Base-by-base conservation (phyloP, 2,113 vertebrate species). In the Nymphicus hollandicus region DNA sequence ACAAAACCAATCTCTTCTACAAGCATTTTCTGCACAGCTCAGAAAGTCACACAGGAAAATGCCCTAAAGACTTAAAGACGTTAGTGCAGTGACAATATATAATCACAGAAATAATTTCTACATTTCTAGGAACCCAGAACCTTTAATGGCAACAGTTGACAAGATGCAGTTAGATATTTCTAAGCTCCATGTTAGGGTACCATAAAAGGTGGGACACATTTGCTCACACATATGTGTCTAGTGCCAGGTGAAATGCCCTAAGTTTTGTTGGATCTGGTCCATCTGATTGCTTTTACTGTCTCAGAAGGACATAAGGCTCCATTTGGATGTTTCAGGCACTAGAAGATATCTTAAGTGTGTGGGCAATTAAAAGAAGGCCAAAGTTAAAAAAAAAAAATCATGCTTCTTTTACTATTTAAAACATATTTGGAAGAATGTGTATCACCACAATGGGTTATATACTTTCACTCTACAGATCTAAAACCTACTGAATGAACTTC, bases 1-100 rank as follows among this genome's bases (percentile, higher is more conserved):
- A 77, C 50, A 92, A 81, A 96, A 58, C 41, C 14, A 4, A 86
- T 92, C 61, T 87, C 41, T 91, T 88, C 47, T 69, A 71, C 35
- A 91, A 72, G 44, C 13, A 86, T 80, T 91, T 91, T 93, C 64
- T 83, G 47, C 31, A 37, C 31, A 88, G 72, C 43, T 71, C 86
- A 82, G 53, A 68, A 84, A 84, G 83, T 72, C 72, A 86, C 80
- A 47, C 69, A 90, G 71, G 61, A 89, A 90, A 92, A 93, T 11
- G 89, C 50, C 52, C 39, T 85, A 14, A 93, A 50, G 64, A 84
- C 52, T 66, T 86, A 53, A 58, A 86, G 64, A 71, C 46, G 79
- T 83, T 4, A 74, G 20, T 61, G 61, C 0, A 1, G 83, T 46
- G 88, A 72, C 0, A 0, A 33, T 39, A 24, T 53, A 37, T 46